Evolutionary conservation across 2,888 invertebrate species (phyloP), one percentile per base, ranked within the genome.

Genomic region (Andrena minutula): DNA sequence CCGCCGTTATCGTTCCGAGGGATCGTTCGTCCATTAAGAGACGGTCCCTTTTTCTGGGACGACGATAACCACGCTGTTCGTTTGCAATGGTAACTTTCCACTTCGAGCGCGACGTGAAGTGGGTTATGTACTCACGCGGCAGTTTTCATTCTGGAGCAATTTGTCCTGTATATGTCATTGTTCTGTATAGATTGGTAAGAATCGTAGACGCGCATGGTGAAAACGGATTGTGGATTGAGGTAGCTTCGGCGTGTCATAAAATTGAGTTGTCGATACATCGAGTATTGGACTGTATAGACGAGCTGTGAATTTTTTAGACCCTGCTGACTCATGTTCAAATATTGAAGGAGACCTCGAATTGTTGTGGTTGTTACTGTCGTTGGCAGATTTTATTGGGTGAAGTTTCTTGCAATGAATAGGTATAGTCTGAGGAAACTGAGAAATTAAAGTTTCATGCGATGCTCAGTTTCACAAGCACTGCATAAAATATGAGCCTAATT

Each of bases 21-120:
- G 58, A 70, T 79, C 79, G 65, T 78, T 70, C 49, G 56, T 28
- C 78, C 79, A 72, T 80, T 80, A 80, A 63, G 66, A 56, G 66
- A 80, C 61, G 35, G 79, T 68, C 66, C 53, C 79, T 63, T 72
- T 69, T 72, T 47, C 70, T 61, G 51, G 8, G 51, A 47, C 69
- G 78, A 32, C 63, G 41, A 26, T 47, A 20, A 32, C n/a, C 47
- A 16, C 47, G n/a, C 7, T 30, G 49, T 47, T 12, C 26, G 6
- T 16, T 60, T 53, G 23, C 65, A 26, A 77, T 16, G 70, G 30
- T 23, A 23, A 4, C 47, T 16, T 26, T 35, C 49, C 58, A 30
- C 41, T 61, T 79, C 20, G 1, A 32, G 41, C 41, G 66, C 51
- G 65, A 32, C 60, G 10, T 6, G 61, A 28, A n/a, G 5, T 20